Evolutionary conservation across 1,140 invertebrate genomes (phyloP), one percentile per base, ranked within the genome.

Genomic region (Lordiphosa clarofinis): DNA sequence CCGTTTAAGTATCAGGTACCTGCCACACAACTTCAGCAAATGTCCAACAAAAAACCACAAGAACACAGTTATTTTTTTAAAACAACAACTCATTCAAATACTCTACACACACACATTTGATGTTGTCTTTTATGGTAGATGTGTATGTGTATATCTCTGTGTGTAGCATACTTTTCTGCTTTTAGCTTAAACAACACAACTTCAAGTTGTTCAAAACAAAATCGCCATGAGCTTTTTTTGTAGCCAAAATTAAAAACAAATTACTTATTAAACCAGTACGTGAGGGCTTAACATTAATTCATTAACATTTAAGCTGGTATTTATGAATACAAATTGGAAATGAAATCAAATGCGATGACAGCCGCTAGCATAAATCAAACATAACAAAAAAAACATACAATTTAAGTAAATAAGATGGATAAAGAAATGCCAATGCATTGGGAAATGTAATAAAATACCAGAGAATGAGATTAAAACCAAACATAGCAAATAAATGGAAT

Each of bases 211-310:
- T 44, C 11, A 53, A 55, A 50, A 68, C 28, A 56, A 42, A 56
- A 50, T 76, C 54, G 78, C 73, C 72, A 72, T 69, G 76, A 82
- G 76, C 76, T 82, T 82, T 62, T 76, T 82, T 84, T 70, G 56
- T 76, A 82, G 57, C 52, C 37, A 33, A 60, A 52, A 59, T 31
- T n/a, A 43, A 42, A 15, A 57, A 21, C 19, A 50, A 36, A 56
- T 52, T 46, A 44, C 39, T 43, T 43, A 49, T 53, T 35, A 31
- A 31, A 59, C 53, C 56, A 55, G 21, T 44, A 33, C 48, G 44
- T 57, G 61, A 42, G 52, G 58, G 59, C 54, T 59, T 58, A 58
- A 57, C 68, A 55, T 64, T 50, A 72, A 82, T 67, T 67, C 56
- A 81, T 67, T 75, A 71, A 75, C 15, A 64, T 31, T 64, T 82